phyloP scores from a whole-genome alignment of 2,888 invertebrate species.

The Zelleria hepariella region DNA sequence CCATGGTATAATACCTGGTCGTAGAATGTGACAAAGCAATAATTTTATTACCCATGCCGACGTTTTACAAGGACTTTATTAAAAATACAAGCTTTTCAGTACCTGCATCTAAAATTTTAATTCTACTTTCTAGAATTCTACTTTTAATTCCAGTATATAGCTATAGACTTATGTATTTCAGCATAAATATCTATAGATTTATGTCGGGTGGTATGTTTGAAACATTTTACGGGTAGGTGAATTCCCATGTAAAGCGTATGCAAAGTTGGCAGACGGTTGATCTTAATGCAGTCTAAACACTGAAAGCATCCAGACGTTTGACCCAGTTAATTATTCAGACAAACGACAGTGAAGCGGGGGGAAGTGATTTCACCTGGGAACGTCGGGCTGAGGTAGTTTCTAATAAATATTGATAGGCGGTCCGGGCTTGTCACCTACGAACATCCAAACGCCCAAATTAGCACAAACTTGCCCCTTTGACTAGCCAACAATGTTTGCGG shows the following conservation, averaged over 20 bases:
- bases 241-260: background rate
- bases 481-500: conserved; percentile 9
- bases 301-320: conserved; percentile 10
- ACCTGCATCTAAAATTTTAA: too few relatives aligned
- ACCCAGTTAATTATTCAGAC: conserved; percentile 18
- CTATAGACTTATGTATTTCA: too few relatives aligned
- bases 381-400: conserved; percentile 8
- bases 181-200: too few relatives aligned
- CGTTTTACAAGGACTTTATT: background rate
- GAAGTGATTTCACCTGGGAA: conserved; percentile 1
- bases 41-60: conserved; percentile 15
- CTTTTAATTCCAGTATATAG: too few relatives aligned
- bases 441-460: conserved; percentile 40
- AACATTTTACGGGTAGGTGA: too few relatives aligned
- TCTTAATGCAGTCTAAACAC: background rate
- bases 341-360: conserved; percentile 10
- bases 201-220: too few relatives aligned
- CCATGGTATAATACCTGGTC: conserved; percentile 31
- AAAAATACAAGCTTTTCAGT: background rate
- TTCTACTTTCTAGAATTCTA: too few relatives aligned
- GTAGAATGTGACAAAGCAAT: conserved; percentile 38
- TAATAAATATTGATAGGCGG: conserved; percentile 51
- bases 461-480: conserved; percentile 49
- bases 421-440: conserved; percentile 15
- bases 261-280: background rate